Conservation (phyloP, 2,888 invertebrate species). For the Diaphora mendica region DNA sequence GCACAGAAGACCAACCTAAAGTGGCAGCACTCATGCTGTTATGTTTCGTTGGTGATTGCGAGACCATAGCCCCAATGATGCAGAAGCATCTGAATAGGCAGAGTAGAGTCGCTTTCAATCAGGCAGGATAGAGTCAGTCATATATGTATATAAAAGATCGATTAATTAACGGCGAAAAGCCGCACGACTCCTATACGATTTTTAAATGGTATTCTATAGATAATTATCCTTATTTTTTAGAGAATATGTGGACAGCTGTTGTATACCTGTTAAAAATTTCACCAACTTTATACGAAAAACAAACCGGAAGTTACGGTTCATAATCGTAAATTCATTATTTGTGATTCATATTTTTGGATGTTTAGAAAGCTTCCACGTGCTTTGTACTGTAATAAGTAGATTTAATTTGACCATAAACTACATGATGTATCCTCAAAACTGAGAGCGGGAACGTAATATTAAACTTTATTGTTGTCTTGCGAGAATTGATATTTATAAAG, state of each 20-base stretch:
- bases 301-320: conserved; percentile 1
- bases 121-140: no score
- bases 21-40: no score
- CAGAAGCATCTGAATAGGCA: no score
- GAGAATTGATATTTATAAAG: background rate
- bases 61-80: no score
- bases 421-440: background rate
- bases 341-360: conserved; percentile 2
- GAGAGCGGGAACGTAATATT: background rate
- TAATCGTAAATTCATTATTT: background rate
- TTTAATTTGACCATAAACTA: background rate
- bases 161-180: background rate
- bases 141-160: no score
- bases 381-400: background rate
- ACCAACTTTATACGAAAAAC: background rate
- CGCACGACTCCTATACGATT: background rate
- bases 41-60: no score
- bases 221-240: background rate
- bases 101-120: no score
- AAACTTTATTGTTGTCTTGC: background rate
- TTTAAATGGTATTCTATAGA: background rate
- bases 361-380: no score
- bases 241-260: background rate
- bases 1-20: no score
- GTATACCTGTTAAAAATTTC: background rate